These are phyloP conservation scores for Brachionus rubens DNA, from an alignment of 1,140 invertebrate species.

Conservation along the genomic window DNA sequence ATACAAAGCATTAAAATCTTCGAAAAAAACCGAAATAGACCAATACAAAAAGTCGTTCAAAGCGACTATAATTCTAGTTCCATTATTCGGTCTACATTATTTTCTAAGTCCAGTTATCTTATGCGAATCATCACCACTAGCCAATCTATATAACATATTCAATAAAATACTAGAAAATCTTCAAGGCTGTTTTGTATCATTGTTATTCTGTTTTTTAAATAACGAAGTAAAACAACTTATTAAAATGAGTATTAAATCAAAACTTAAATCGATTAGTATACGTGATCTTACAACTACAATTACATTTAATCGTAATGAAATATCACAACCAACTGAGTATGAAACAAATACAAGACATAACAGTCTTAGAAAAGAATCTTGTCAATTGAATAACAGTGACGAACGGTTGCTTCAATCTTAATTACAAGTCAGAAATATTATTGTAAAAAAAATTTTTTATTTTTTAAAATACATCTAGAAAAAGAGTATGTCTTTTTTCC, in stretches of 20 bases:
- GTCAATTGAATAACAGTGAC: not conserved
- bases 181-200: conserved; percentile 5
- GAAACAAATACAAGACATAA: conserved; percentile 11
- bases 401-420: not conserved
- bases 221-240: conserved; percentile 43
- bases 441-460: too few species aligned
- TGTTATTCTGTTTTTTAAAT: conserved; percentile 29
- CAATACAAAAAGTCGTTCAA: conserved; percentile 30
- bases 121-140: not conserved
- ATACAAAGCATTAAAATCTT: conserved; percentile 2
- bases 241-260: not conserved
- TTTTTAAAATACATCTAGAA: too few species aligned
- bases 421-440: too few species aligned
- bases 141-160: not conserved
- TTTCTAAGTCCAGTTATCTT: conserved; percentile 11
- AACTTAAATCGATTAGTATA: conserved; percentile 7
- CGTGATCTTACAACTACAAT: not conserved
- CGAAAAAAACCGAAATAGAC: not conserved
- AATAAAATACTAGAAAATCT: conserved; percentile 5
- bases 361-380: conserved; percentile 11
- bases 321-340: conserved; percentile 4
- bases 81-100: conserved; percentile 32
- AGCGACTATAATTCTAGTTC: not conserved
- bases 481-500: too few species aligned
- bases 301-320: not conserved